Evolutionary conservation across 2,797 vertebrate species (phyloP).

Genomic region (Parauchenoglanis punctatus): DNA sequence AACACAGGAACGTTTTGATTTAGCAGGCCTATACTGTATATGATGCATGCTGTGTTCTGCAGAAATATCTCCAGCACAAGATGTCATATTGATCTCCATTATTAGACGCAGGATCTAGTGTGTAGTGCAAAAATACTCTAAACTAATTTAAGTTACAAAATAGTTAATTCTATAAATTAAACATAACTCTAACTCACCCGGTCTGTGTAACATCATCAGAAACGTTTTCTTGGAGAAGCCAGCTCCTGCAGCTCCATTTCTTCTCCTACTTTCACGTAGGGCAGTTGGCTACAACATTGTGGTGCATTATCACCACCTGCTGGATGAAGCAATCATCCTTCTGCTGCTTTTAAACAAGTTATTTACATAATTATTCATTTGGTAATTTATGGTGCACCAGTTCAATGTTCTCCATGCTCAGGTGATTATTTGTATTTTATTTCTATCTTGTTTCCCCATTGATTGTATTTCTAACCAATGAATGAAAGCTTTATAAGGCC

Average conservation of each 20-base stretch:
- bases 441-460: neutral
- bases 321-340: neutral
- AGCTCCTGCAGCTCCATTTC: neutral
- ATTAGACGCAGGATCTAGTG: neutral
- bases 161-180: neutral
- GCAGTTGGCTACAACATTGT: neutral
- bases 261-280: neutral
- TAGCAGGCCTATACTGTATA: no score
- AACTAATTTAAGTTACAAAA: neutral
- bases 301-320: neutral
- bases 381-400: no score
- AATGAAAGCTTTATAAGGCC: neutral
- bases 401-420: neutral
- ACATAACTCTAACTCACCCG: neutral
- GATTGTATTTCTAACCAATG: neutral
- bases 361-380: neutral
- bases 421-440: neutral
- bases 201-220: neutral
- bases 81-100: no score
- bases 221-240: neutral
- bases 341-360: neutral
- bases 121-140: no score
- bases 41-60: no score
- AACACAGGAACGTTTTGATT: no score
- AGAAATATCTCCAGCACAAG: no score